A percentile compares a stretch with the other conserved stretches of the same genome.
Evolutionary conservation across 2,888 invertebrate species (phyloP).

Genomic region (Scaptomyza caliginosa): DNA sequence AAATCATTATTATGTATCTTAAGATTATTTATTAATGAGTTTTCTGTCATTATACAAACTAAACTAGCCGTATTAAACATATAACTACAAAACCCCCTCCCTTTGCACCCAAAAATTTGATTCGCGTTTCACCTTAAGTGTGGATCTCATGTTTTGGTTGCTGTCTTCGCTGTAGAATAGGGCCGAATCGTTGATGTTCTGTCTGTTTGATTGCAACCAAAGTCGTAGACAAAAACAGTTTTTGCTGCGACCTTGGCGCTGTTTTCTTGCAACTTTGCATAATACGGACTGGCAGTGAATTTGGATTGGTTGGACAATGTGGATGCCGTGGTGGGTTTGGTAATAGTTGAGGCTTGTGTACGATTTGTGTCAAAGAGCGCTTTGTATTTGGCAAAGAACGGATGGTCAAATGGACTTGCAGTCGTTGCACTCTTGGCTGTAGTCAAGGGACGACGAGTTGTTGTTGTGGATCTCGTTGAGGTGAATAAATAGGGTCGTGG

Average conservation of each 20-base stretch:
- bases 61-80: conserved; percentile 45
- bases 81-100: conserved; percentile 48
- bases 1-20: conserved; percentile 59
- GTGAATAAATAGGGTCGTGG: conserved; percentile 62
- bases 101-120: conserved; percentile 3
- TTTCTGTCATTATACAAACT: conserved; percentile 53
- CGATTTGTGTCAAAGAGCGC: conserved; percentile 32
- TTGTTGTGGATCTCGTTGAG: conserved; percentile 26
- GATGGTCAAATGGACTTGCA: conserved; percentile 51
- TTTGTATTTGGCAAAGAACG: conserved; percentile 64
- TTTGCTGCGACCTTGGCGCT: conserved; percentile 54
- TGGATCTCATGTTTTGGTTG: neutral
- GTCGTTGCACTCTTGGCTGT: conserved; percentile 31
- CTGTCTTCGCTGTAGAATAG: conserved; percentile 15
- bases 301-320: conserved; percentile 11
- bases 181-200: conserved; percentile 27
- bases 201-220: conserved; percentile 44
- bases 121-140: conserved; percentile 22
- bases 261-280: conserved; percentile 62
- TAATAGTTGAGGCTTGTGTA: neutral
- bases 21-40: conserved; percentile 63
- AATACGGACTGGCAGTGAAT: conserved; percentile 56
- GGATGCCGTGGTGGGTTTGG: conserved; percentile 24
- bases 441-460: conserved; percentile 30
- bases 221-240: conserved; percentile 51